Evolutionary conservation across 2,113 vertebrate species (phyloP).

Genomic region (Cyanoderma ruficeps): DNA sequence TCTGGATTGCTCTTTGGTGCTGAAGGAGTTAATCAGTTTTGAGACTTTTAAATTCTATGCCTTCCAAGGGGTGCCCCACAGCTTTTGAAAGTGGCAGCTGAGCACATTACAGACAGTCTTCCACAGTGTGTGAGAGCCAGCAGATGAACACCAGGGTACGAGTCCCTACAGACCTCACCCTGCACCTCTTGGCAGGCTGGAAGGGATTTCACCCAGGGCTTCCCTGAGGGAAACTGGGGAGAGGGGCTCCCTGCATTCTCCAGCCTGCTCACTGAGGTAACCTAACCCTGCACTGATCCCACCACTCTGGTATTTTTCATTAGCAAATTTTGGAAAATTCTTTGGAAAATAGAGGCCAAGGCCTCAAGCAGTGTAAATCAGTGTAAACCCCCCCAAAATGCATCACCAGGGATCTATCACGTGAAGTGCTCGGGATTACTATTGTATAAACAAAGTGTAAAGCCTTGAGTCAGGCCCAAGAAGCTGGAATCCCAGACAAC

Average conservation of each 20-base stretch:
- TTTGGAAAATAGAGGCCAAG: constrained; percentile 50
- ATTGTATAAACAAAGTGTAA: constrained; percentile 52
- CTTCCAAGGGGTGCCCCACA: neutral
- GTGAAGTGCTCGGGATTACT: constrained; percentile 13
- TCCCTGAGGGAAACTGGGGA: neutral
- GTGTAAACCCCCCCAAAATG: neutral
- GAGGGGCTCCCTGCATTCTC: neutral
- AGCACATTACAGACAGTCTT: neutral
- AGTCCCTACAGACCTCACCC: neutral
- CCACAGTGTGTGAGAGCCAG: neutral
- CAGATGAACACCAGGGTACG: rapidly evolving
- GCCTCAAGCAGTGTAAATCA: neutral
- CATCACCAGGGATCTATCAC: constrained; percentile 7
- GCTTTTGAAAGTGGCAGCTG: neutral
- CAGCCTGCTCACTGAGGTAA: rapidly evolving
- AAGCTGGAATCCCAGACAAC: constrained; percentile 33
- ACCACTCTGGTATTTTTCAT: constrained; percentile 41
- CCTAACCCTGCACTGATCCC: neutral
- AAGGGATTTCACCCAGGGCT: neutral
- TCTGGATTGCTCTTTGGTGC: neutral
- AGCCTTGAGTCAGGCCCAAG: constrained; percentile 13
- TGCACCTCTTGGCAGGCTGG: neutral
- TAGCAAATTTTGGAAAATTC: constrained; percentile 41
- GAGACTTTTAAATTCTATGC: neutral
- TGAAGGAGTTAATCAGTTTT: neutral